Conservation (phyloP, 2,888 invertebrate species). For the Laspeyria flexula region DNA sequence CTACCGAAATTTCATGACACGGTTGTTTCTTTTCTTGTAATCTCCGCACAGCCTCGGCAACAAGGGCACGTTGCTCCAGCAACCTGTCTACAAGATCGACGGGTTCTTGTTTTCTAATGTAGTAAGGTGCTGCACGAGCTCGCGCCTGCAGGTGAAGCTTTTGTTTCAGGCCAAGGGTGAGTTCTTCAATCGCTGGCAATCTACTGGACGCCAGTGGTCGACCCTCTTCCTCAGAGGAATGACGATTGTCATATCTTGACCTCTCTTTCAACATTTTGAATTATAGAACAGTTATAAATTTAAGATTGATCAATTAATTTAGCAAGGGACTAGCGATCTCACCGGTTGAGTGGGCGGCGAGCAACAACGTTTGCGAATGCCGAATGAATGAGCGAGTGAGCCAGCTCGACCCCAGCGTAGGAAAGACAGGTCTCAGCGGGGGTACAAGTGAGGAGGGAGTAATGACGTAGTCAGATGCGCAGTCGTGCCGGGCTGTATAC, state of each 20-base stretch:
- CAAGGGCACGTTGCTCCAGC: conserved; percentile 82
- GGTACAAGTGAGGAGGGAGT: conserved; percentile 62
- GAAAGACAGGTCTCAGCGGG: conserved; percentile 75
- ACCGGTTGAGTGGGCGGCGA: conserved; percentile 68
- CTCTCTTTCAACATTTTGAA: conserved; percentile 81
- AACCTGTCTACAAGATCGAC: conserved; percentile 82
- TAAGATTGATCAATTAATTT: conserved; percentile 44
- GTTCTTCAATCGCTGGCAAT: conserved; percentile 79
- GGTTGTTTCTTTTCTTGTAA: conserved; percentile 82
- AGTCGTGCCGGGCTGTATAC: conserved; percentile 85
- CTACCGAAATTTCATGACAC: conserved; percentile 82
- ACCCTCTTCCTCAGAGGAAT: conserved; percentile 64
- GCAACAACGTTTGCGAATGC: conserved; percentile 80
- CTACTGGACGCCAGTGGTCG: conserved; percentile 71
- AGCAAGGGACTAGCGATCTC: conserved; percentile 62
- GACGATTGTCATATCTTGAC: conserved; percentile 71
- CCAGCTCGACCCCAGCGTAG: conserved; percentile 75
- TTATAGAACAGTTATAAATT: conserved; percentile 39
- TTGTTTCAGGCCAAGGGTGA: conserved; percentile 82
- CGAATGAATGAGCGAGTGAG: conserved; percentile 84
- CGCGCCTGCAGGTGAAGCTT: conserved; percentile 83
- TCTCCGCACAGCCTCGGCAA: conserved; percentile 83
- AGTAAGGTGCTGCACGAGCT: conserved; percentile 82
- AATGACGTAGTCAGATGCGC: conserved; percentile 83
- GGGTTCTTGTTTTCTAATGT: conserved; percentile 84